Evolutionary conservation across 2,113 vertebrate species (phyloP).

Genomic region (Gasterosteus aculeatus): DNA sequence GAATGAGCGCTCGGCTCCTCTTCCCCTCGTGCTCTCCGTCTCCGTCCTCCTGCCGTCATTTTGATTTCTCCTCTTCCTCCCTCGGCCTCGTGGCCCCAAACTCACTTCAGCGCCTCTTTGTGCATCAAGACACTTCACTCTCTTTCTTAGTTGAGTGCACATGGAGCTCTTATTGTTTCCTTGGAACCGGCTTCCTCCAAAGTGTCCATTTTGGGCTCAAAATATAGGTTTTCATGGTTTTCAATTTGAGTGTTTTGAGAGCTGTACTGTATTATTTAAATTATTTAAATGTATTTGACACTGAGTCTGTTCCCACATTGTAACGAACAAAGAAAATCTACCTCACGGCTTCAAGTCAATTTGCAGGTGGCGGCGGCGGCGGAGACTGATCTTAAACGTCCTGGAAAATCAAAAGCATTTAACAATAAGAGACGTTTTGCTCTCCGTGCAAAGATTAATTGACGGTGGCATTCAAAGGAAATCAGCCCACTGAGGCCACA

Average conservation of each 20-base stretch:
- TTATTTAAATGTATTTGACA: background rate
- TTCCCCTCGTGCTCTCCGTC: slow-evolving; percentile 40
- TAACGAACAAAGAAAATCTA: background rate
- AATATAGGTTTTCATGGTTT: too few species aligned
- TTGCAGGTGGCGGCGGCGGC: background rate
- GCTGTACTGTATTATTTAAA: too few species aligned
- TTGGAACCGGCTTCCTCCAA: background rate
- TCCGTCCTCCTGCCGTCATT: slow-evolving; percentile 40
- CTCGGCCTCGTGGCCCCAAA: slow-evolving; percentile 14
- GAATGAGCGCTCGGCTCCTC: slow-evolving; percentile 55
- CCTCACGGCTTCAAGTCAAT: background rate
- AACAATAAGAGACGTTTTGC: background rate
- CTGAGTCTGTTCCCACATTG: background rate
- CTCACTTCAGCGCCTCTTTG: slow-evolving; percentile 44
- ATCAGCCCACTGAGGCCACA: background rate
- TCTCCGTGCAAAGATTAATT: background rate
- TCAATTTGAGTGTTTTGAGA: too few species aligned
- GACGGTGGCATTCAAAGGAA: background rate
- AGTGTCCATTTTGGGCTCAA: too few species aligned
- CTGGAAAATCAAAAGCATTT: background rate
- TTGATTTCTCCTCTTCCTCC: slow-evolving; percentile 28
- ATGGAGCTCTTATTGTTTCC: slow-evolving; percentile 30
- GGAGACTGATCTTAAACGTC: background rate
- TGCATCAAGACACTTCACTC: background rate
- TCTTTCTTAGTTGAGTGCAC: slow-evolving; percentile 17